A percentile compares a stretch with the other conserved stretches of the same genome.
phyloP scores from a whole-genome alignment of 2,888 invertebrate genomes.

The Anoplius nigerrimus region DNA sequence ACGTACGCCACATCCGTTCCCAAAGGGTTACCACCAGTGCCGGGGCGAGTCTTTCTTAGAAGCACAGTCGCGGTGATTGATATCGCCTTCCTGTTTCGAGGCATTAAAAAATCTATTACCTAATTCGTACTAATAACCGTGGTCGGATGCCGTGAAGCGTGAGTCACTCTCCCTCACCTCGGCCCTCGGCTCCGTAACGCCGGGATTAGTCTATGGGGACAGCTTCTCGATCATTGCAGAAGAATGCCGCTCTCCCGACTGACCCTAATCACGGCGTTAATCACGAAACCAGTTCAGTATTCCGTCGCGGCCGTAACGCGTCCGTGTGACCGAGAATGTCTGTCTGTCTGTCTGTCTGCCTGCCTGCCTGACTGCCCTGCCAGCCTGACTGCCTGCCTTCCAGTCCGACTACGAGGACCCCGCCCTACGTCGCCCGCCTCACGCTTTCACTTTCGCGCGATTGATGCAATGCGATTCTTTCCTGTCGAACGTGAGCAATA shows the following conservation, averaged over 20 bases:
- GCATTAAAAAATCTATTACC: no score
- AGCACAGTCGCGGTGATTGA: no score
- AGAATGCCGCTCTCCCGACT: conserved; percentile 22
- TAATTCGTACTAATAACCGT: no score
- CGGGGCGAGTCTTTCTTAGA: no score
- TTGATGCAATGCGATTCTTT: neutral
- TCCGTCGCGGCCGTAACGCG: conserved; percentile 9
- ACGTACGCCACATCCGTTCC: no score
- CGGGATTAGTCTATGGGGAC: neutral
- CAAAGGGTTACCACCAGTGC: no score
- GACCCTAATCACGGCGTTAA: conserved; percentile 44
- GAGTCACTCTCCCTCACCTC: no score
- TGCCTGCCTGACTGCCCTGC: no score
- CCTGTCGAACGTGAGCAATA: neutral
- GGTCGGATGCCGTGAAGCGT: no score
- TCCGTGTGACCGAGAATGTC: conserved; percentile 25
- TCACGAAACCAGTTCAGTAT: conserved; percentile 54
- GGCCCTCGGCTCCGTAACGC: conserved; percentile 38
- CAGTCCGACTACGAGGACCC: neutral
- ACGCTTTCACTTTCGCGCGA: conserved; percentile 11
- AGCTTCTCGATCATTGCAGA: conserved; percentile 32
- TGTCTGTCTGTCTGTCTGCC: no score
- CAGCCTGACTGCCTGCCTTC: no score
- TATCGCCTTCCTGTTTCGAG: no score
- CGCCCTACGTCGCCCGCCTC: conserved; percentile 23